phyloP scores from a whole-genome alignment of 2,797 vertebrate species.

The Myotis daubentonii region DNA sequence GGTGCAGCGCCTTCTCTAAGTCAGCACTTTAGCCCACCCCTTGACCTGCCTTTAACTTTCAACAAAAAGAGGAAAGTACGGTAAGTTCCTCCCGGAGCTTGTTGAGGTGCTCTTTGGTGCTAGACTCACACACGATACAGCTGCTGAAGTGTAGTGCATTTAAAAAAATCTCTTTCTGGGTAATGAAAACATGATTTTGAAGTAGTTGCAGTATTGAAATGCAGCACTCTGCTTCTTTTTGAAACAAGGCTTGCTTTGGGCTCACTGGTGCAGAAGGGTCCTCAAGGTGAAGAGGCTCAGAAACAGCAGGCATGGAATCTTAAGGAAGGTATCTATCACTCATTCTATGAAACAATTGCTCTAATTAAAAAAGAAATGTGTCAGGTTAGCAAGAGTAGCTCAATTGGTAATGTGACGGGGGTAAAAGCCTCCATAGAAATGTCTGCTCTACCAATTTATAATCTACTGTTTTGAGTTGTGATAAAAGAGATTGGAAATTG shows the following conservation, averaged over 20 bases:
- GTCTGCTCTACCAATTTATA: background rate
- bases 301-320: constrained; percentile 74
- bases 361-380: constrained; percentile 72
- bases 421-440: constrained; percentile 39
- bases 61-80: constrained; percentile 54
- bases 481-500: background rate
- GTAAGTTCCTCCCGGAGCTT: constrained; percentile 31
- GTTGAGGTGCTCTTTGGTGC: constrained; percentile 58
- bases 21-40: background rate
- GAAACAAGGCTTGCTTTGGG: constrained; percentile 67
- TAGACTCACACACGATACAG: constrained; percentile 57
- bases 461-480: background rate
- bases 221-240: constrained; percentile 68
- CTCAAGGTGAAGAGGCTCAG: constrained; percentile 71
- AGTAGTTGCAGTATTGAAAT: constrained; percentile 76
- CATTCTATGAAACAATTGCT: constrained; percentile 69
- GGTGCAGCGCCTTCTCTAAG: background rate
- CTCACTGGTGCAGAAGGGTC: constrained; percentile 75
- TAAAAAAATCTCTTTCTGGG: constrained; percentile 62
- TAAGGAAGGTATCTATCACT: constrained; percentile 66
- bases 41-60: constrained; percentile 35
- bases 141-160: constrained; percentile 66
- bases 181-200: constrained; percentile 78
- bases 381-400: constrained; percentile 64
- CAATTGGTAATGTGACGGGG: background rate